Conservation (phyloP, 2,797 vertebrate species). For the Enteromius mattozi region DNA sequence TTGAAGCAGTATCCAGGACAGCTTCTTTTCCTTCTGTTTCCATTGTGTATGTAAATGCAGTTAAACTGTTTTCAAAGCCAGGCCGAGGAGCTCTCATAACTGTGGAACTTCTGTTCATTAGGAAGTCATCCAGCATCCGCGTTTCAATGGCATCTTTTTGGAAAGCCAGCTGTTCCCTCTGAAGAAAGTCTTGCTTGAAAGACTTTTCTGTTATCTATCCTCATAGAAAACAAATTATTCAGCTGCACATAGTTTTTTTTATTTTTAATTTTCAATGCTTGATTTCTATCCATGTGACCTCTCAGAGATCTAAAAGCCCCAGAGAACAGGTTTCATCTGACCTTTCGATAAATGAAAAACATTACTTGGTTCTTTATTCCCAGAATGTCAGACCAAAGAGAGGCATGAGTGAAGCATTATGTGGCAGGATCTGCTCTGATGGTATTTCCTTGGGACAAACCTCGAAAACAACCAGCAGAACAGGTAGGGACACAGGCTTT, state of each 20-base stretch:
- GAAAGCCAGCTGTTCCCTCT: not conserved
- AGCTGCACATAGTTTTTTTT: conserved; percentile 46
- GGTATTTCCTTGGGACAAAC: conserved; percentile 22
- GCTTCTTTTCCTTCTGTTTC: conserved; percentile 57
- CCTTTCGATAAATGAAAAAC: conserved; percentile 29
- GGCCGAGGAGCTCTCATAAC: conserved; percentile 35
- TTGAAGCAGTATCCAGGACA: conserved; percentile 65
- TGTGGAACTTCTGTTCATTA: conserved; percentile 36
- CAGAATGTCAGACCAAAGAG: conserved; percentile 39
- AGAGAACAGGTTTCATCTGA: conserved; percentile 24
- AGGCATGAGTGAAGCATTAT: conserved; percentile 20
- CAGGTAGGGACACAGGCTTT: conserved; percentile 21
- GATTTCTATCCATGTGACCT: not conserved
- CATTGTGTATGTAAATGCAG: conserved; percentile 51
- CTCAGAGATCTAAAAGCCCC: not conserved
- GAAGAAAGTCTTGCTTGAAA: conserved; percentile 36
- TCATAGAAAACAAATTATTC: conserved; percentile 56
- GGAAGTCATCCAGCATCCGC: conserved; percentile 1
- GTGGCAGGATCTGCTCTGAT: conserved; percentile 36
- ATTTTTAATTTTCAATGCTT: conserved; percentile 40
- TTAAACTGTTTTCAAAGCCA: conserved; percentile 37
- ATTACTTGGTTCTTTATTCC: conserved; percentile 1
- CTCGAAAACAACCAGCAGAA: conserved; percentile 18
- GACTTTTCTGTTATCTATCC: conserved; percentile 23
- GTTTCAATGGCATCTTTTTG: not conserved